phyloP scores from a whole-genome alignment of 2,113 vertebrate genomes.

The Aptenodytes forsteri region DNA sequence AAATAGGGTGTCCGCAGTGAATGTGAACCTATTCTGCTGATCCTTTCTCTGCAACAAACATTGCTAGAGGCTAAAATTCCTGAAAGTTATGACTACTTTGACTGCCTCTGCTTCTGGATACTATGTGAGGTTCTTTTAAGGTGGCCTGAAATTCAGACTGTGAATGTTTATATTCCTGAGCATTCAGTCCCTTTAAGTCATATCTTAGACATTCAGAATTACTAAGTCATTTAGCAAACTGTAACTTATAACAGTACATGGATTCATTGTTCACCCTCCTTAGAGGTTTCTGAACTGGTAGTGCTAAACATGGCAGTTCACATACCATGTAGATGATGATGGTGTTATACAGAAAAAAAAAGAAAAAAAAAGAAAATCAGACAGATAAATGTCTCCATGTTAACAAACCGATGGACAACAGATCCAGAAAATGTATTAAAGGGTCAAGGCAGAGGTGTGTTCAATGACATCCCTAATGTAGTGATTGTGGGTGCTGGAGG shows the following conservation, averaged over 20 bases:
- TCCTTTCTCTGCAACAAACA: neutral
- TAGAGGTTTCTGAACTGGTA: neutral
- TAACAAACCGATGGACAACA: neutral
- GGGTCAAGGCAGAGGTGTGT: neutral
- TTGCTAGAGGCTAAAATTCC: slow-evolving; percentile 45
- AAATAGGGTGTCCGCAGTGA: neutral
- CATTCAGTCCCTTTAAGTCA: neutral
- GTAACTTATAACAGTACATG: neutral
- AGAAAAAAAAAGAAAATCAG: neutral
- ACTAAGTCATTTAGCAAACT: neutral
- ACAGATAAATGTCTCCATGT: neutral
- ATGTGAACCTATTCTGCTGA: neutral
- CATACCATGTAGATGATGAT: neutral
- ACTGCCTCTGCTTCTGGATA: neutral
- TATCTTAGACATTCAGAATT: neutral
- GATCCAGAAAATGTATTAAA: neutral
- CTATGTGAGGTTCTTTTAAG: neutral
- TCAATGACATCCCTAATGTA: neutral
- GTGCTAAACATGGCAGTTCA: neutral
- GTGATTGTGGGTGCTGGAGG: neutral
- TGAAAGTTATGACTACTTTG: slow-evolving; percentile 2
- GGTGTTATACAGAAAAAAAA: neutral
- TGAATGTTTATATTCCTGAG: neutral
- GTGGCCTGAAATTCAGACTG: neutral
- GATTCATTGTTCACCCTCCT: neutral